Evolutionary conservation across 2,113 vertebrate genomes (phyloP).

Genomic region (Herpetotheres cachinnans): DNA sequence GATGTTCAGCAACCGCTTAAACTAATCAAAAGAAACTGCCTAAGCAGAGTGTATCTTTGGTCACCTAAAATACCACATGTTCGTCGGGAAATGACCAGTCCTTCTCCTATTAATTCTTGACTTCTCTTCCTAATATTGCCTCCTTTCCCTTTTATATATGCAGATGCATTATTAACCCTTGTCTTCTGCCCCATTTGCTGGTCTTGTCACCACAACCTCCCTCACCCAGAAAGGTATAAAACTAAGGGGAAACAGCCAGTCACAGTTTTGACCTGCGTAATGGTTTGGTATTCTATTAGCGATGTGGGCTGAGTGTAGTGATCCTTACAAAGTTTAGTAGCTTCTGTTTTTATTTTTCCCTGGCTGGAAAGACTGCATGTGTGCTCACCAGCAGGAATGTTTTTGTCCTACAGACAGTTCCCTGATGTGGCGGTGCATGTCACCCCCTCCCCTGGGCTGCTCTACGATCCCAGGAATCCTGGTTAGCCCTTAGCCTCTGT

Average conservation of each 20-base stretch:
- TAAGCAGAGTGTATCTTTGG: background rate
- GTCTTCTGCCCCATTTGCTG: background rate
- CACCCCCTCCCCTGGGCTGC: too few species aligned
- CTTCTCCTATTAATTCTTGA: background rate
- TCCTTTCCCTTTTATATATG: background rate
- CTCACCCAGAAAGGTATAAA: background rate
- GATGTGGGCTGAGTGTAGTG: background rate
- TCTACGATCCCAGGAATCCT: too few species aligned
- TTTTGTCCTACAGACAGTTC: background rate
- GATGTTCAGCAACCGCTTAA: background rate
- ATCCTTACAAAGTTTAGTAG: background rate
- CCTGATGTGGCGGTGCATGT: background rate
- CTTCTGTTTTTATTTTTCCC: background rate
- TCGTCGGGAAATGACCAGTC: background rate
- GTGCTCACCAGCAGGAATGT: background rate
- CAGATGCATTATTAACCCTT: background rate
- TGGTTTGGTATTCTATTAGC: background rate
- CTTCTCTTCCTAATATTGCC: background rate
- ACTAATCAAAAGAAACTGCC: background rate
- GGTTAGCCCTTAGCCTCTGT: too few species aligned
- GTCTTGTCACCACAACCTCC: background rate
- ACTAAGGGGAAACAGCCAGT: background rate
- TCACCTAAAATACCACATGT: background rate
- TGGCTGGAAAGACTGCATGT: background rate
- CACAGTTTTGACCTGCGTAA: fast-evolving